Percentiles rank a stretch among this genome's conserved stretches.
These are phyloP conservation scores for Scalopus aquaticus DNA, from an alignment of 2,113 vertebrate species.

Conservation along the genomic window DNA sequence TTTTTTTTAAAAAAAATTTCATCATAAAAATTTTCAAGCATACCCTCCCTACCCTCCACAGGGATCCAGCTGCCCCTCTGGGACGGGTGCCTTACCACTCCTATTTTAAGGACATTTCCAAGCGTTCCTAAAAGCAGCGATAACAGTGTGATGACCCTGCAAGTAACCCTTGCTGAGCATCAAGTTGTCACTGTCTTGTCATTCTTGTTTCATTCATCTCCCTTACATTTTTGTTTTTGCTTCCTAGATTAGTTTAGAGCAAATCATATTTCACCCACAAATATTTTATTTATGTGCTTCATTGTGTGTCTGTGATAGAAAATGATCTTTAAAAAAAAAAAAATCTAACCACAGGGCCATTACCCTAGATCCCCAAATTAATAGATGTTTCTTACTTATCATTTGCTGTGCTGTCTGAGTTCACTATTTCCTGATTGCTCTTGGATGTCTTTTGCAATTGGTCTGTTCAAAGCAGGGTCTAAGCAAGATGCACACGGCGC, in stretches of 20 bases:
- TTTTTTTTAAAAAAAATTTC: neutral
- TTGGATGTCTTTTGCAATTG: neutral
- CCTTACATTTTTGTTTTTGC: neutral
- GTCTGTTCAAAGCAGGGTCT: conserved; percentile 8
- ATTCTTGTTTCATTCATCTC: neutral
- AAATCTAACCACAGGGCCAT: neutral
- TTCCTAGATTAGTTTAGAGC: neutral
- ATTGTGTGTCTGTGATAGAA: neutral
- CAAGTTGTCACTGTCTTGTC: accelerated
- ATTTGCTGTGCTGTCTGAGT: neutral
- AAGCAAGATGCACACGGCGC: neutral
- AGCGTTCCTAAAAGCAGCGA: neutral
- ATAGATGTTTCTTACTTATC: neutral
- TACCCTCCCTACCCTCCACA: neutral
- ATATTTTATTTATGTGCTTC: neutral
- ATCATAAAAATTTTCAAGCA: neutral
- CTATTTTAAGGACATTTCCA: neutral
- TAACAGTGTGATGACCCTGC: neutral
- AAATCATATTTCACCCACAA: neutral
- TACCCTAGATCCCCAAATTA: neutral
- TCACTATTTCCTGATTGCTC: neutral
- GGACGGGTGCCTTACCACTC: neutral
- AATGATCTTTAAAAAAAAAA: neutral
- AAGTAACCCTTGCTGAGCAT: accelerated
- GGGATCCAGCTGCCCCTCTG: neutral